These are phyloP conservation scores for Pteromalus puparum DNA, from an alignment of 1,140 invertebrate species.

Conservation along the genomic window DNA sequence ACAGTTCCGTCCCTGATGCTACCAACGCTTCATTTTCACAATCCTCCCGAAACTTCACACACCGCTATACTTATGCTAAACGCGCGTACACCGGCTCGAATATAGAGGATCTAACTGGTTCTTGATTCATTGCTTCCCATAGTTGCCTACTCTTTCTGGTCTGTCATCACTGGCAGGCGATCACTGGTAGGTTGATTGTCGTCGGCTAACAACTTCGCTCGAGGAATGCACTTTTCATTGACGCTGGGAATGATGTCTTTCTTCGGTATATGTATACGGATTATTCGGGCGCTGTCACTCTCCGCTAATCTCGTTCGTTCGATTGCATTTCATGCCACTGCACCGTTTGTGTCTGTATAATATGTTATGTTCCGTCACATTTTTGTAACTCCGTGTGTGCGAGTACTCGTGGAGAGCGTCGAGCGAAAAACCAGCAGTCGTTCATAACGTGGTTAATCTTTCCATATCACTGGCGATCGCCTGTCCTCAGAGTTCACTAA, in stretches of 20 bases:
- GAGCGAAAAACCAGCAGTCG: background rate
- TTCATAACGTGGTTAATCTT: background rate
- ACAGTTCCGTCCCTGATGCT: background rate
- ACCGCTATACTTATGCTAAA: background rate
- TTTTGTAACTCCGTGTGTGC: background rate
- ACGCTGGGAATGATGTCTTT: constrained; percentile 38
- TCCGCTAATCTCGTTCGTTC: constrained; percentile 11
- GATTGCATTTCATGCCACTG: constrained; percentile 1
- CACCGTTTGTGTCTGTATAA: no score
- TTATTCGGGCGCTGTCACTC: background rate
- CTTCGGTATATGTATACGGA: background rate
- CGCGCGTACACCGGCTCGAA: no score
- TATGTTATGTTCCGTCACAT: constrained; percentile 4
- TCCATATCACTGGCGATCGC: background rate
- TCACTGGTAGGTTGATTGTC: background rate
- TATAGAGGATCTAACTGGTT: no score
- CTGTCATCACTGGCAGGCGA: background rate
- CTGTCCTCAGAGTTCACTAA: no score
- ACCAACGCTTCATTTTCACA: background rate
- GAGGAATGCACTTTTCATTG: constrained; percentile 40
- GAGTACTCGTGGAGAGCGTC: background rate
- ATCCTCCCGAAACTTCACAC: background rate
- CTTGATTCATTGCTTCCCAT: no score
- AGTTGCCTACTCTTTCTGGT: constrained; percentile 7
- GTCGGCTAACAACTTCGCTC: constrained; percentile 3